Evolutionary conservation across 2,113 vertebrate genomes (phyloP).

Genomic region (Eudyptes chrysolophus): DNA sequence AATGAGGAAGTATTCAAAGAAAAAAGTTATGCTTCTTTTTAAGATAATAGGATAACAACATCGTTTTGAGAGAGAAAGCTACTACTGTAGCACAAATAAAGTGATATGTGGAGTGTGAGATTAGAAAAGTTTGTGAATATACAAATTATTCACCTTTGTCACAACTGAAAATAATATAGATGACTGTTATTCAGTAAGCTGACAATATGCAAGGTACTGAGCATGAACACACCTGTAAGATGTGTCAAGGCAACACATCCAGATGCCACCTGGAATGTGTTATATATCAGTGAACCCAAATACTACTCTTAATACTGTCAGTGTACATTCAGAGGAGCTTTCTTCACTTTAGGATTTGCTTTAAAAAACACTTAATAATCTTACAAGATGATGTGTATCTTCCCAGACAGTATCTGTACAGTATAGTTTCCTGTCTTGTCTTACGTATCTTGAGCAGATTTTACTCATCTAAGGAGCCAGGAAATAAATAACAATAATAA

Average conservation of each 20-base stretch:
- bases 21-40: not conserved
- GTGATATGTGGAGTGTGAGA: not conserved
- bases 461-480: not conserved
- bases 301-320: not conserved
- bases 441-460: not conserved
- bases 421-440: not conserved
- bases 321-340: not conserved
- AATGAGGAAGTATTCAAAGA: not conserved
- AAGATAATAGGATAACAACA: not conserved
- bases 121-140: not conserved
- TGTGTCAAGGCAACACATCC: not conserved
- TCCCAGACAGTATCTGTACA: not conserved
- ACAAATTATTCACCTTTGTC: not conserved
- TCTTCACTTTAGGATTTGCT: not conserved
- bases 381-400: not conserved
- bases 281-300: not conserved
- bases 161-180: not conserved
- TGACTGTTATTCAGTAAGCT: not conserved
- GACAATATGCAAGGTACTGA: not conserved
- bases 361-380: not conserved
- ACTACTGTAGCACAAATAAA: not conserved
- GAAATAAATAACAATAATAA: not conserved
- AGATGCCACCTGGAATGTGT: not conserved
- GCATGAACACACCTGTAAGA: not conserved
- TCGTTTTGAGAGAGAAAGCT: not conserved